Conservation (phyloP, 2,888 invertebrate species). For the Gryllus longicercus region DNA sequence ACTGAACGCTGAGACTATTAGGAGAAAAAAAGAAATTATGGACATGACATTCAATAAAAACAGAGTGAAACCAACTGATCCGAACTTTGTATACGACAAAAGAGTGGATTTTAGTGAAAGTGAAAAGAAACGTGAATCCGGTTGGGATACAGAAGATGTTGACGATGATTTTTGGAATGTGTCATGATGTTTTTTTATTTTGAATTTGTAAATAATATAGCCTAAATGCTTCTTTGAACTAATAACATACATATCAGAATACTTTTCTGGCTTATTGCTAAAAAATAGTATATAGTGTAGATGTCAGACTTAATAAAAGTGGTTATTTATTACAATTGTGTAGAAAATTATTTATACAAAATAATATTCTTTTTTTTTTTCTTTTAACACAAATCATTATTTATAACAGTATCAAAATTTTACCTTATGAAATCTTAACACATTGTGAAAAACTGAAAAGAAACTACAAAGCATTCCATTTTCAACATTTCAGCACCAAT, state of each 20-base stretch:
- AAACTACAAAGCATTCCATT: too few relatives aligned
- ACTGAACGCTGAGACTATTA: constrained; percentile 46
- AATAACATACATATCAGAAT: too few relatives aligned
- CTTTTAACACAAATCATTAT: background rate
- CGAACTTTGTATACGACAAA: constrained; percentile 50
- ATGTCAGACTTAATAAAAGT: too few relatives aligned
- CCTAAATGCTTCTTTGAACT: too few relatives aligned
- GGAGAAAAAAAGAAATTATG: constrained; percentile 51
- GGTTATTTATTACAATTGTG: background rate
- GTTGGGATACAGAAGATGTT: constrained; percentile 45
- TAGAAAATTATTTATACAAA: background rate
- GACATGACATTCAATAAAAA: constrained; percentile 49
- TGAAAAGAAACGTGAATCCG: constrained; percentile 44
- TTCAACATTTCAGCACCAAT: too few relatives aligned
- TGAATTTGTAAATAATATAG: too few relatives aligned
- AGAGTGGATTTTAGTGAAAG: constrained; percentile 45
- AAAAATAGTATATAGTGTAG: too few relatives aligned
- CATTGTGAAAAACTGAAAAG: too few relatives aligned
- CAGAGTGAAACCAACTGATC: constrained; percentile 47
- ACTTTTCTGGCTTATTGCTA: too few relatives aligned
- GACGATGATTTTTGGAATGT: constrained; percentile 36
- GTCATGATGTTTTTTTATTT: background rate
- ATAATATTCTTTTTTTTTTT: background rate
- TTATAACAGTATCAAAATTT: too few relatives aligned
- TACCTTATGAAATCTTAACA: too few relatives aligned